Conservation (phyloP, 2,797 vertebrate genomes). For the Lophotriccus pileatus region DNA sequence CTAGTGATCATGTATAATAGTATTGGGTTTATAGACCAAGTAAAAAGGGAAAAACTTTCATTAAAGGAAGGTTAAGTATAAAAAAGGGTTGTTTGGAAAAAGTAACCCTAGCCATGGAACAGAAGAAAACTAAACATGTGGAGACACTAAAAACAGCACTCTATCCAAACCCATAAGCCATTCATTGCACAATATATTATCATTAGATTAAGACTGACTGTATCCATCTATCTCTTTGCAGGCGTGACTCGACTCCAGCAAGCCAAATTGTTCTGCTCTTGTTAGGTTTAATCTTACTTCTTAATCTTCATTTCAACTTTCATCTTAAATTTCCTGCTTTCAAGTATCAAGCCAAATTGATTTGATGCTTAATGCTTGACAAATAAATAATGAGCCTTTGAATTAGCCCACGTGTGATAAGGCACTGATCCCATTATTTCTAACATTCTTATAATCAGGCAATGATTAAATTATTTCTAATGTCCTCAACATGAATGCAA, state of each 20-base stretch:
- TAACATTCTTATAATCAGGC: slow-evolving; percentile 72
- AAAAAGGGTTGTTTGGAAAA: background rate
- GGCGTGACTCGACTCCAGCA: background rate
- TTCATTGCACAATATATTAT: background rate
- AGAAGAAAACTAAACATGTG: background rate
- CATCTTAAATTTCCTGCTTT: slow-evolving; percentile 71
- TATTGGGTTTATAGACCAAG: background rate
- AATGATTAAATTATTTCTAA: slow-evolving; percentile 77
- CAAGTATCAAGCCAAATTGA: slow-evolving; percentile 72
- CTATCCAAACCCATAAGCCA: slow-evolving; percentile 1
- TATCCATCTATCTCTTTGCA: background rate
- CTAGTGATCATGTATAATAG: background rate
- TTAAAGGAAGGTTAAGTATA: background rate
- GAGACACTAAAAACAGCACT: background rate
- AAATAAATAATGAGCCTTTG: slow-evolving; percentile 75
- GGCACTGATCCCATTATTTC: slow-evolving; percentile 72
- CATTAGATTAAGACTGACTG: background rate
- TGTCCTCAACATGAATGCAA: slow-evolving; percentile 62
- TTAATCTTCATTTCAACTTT: slow-evolving; percentile 73
- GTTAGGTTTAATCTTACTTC: slow-evolving; percentile 62
- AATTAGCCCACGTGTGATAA: slow-evolving; percentile 73
- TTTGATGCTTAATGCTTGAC: slow-evolving; percentile 72
- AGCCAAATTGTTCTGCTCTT: slow-evolving; percentile 39
- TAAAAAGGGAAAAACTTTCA: background rate
- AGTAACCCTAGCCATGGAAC: background rate